These are phyloP conservation scores for Lumbricus terrestris DNA, from an alignment of 2,888 invertebrate genomes.

Conservation along the genomic window DNA sequence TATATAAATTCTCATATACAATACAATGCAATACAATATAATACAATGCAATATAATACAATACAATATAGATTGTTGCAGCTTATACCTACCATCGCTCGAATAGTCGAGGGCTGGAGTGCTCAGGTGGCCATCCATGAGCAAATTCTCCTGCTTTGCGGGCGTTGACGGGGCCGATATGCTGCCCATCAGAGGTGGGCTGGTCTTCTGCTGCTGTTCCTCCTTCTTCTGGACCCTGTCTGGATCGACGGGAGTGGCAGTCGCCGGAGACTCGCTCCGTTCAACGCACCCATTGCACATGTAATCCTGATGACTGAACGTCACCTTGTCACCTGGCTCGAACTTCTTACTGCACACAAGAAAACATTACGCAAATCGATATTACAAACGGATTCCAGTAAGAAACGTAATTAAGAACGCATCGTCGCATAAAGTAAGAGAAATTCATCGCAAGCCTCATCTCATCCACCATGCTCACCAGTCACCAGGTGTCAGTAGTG, in stretches of 20 bases:
- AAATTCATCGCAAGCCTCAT: too few relatives aligned
- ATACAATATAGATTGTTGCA: neutral
- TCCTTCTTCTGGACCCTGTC: neutral
- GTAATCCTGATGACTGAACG: slow-evolving; percentile 36
- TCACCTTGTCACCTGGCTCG: slow-evolving; percentile 39
- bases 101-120: slow-evolving; percentile 26
- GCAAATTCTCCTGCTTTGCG: slow-evolving; percentile 6
- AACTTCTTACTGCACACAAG: slow-evolving; percentile 26
- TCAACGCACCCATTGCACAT: slow-evolving; percentile 35
- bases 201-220: neutral
- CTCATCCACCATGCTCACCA: neutral
- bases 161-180: slow-evolving; percentile 15
- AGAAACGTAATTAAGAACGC: neutral
- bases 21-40: too few relatives aligned
- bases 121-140: slow-evolving; percentile 9
- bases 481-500: neutral
- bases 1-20: too few relatives aligned
- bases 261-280: neutral
- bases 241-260: neutral
- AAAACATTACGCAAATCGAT: neutral
- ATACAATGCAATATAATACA: neutral
- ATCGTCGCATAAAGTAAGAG: too few relatives aligned
- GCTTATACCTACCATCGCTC: neutral
- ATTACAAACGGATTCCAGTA: neutral
- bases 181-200: neutral